Evolutionary conservation across 2,797 vertebrate species (phyloP).

Genomic region (Buceros bicornis): DNA sequence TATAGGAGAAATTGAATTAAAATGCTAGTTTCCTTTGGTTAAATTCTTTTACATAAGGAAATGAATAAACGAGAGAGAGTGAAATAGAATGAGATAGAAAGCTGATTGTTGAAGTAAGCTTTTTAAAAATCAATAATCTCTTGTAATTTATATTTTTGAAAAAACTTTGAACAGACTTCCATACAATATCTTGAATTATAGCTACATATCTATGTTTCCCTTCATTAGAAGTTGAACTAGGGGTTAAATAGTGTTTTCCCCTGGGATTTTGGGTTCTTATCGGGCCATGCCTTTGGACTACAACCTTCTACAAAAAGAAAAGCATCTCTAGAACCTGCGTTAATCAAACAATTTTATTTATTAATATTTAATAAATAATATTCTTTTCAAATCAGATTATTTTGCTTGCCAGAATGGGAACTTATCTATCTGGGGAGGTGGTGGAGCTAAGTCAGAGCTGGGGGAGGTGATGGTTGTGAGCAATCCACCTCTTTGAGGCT

Average conservation of each 20-base stretch:
- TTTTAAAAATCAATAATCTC: conserved; percentile 86
- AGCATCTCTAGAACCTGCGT: not conserved
- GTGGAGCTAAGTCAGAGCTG: not conserved
- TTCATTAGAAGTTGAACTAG: conserved; percentile 74
- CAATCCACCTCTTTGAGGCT: not conserved
- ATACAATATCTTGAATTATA: conserved; percentile 75
- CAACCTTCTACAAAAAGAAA: not conserved
- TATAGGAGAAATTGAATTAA: conserved; percentile 87
- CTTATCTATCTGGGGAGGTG: not conserved
- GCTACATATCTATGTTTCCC: conserved; percentile 75
- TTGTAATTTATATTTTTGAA: conserved; percentile 82
- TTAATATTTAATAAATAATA: not conserved
- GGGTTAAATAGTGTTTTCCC: conserved; percentile 59
- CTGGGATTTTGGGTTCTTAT: conserved; percentile 36
- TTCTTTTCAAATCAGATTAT: not conserved
- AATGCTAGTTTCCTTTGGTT: conserved; percentile 86
- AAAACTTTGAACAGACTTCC: conserved; percentile 78
- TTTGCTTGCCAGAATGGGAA: not conserved
- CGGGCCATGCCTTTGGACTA: not conserved
- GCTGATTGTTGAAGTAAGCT: conserved; percentile 82
- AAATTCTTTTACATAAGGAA: conserved; percentile 88
- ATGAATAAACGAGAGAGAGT: conserved; percentile 80
- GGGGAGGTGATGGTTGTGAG: not conserved
- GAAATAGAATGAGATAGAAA: conserved; percentile 74
- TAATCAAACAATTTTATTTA: not conserved